These are phyloP conservation scores for Alca torda DNA, from an alignment of 2,797 vertebrate species.

Conservation along the genomic window DNA sequence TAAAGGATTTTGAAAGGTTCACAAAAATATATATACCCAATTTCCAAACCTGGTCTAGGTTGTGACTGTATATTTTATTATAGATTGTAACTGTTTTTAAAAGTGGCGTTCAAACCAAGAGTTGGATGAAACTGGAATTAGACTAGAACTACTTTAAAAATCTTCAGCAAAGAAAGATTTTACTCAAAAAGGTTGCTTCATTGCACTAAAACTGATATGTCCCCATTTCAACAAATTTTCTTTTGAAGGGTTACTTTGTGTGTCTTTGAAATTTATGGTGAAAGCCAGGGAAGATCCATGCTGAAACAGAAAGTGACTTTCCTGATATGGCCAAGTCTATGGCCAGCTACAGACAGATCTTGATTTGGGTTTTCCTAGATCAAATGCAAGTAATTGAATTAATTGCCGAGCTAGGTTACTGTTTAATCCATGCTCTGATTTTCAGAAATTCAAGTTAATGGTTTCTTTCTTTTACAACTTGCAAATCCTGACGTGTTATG, in stretches of 20 bases:
- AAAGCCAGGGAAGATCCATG: not conserved
- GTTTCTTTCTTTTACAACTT: not conserved
- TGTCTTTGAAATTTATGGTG: not conserved
- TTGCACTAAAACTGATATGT: not conserved
- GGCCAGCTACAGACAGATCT: not conserved
- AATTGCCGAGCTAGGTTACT: not conserved
- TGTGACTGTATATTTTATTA: not conserved
- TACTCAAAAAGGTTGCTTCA: not conserved
- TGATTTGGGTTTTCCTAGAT: not conserved
- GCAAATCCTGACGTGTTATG: not conserved
- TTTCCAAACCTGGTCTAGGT: not conserved
- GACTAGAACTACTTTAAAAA: not conserved
- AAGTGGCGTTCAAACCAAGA: not conserved
- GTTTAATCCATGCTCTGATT: not conserved
- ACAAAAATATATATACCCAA: not conserved
- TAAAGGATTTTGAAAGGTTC: not conserved
- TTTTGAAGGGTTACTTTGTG: not conserved
- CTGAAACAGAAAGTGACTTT: not conserved
- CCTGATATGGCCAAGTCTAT: not conserved
- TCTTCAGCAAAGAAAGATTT: not conserved
- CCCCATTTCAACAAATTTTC: not conserved
- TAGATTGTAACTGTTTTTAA: not conserved
- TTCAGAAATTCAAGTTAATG: not conserved
- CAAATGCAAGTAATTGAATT: not conserved
- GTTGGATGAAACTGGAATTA: not conserved